Evolutionary conservation across 2,888 invertebrate species (phyloP).

Genomic region (Prosapia bicincta): DNA sequence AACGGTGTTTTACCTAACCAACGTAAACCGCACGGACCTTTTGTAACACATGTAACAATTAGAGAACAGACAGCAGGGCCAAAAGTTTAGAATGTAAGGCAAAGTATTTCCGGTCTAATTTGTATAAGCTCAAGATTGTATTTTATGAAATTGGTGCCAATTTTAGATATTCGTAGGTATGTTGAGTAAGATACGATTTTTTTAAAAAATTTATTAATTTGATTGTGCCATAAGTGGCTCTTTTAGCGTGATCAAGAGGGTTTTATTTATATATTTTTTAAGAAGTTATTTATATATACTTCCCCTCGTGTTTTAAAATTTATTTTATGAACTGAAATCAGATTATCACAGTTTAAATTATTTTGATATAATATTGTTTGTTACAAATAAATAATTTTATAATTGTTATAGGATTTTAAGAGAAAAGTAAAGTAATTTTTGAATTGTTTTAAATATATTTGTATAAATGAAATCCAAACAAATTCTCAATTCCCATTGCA

Average conservation of each 20-base stretch:
- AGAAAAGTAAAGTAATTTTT: too few relatives aligned
- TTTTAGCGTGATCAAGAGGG: not conserved
- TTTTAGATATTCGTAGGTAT: not conserved
- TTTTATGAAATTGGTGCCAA: not conserved
- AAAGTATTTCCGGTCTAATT: not conserved
- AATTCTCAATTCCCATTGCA: too few relatives aligned
- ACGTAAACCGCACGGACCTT: conserved; percentile 49
- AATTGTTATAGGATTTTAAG: too few relatives aligned
- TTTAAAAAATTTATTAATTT: not conserved
- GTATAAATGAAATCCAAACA: too few relatives aligned
- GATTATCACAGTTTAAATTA: too few relatives aligned
- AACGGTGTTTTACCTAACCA: conserved; percentile 34
- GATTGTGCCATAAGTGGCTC: not conserved
- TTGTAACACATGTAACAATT: conserved; percentile 60
- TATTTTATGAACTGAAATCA: too few relatives aligned
- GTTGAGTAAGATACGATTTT: not conserved
- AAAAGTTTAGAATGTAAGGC: conserved; percentile 34
- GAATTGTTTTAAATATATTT: too few relatives aligned
- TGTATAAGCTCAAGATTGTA: not conserved
- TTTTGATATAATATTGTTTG: too few relatives aligned
- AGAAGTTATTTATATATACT: too few relatives aligned
- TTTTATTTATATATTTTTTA: too few relatives aligned
- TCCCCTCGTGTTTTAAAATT: too few relatives aligned
- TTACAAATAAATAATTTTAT: too few relatives aligned
- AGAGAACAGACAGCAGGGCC: conserved; percentile 47